Base-by-base conservation (phyloP, 2,888 invertebrate genomes). In the Nipponacmea schrenckii region DNA sequence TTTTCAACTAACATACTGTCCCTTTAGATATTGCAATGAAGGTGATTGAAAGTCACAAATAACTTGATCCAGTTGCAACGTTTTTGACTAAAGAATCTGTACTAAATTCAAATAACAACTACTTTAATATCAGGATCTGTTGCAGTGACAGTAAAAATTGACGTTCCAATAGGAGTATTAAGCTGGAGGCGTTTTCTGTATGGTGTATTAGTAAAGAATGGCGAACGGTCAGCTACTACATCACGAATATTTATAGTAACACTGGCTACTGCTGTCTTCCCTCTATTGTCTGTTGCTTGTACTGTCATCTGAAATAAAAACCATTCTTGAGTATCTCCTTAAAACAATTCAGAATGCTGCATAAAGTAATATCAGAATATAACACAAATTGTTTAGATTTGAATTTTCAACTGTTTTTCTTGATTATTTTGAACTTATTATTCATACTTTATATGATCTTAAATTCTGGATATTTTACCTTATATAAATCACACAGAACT, bases 41-140 rank as follows among this genome's bases (percentile, higher is more conserved):
- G n/a, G n/a, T n/a, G n/a, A n/a, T n/a, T n/a, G n/a, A n/a, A n/a
- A n/a, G n/a, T n/a, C n/a, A n/a, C n/a, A n/a, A n/a, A n/a, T n/a
- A n/a, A n/a, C n/a, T n/a, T n/a, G n/a, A n/a, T n/a, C n/a, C n/a
- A n/a, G n/a, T n/a, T n/a, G 4, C 7, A 31, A 31, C 31, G 2
- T 31, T 31, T 4, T 31, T 31, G 31, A 4, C 31, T 31, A 31
- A 31, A 31, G 7, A 31, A 31, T 4, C 2, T 4, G 31, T n/a
- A n/a, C 56, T 56, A n/a, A 56, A 20, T 20, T 20, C n/a, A 66
- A n/a, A 67, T 17, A 20, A 48, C 24, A 45, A 65, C 78, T 75
- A 83, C 83, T 75, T 77, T 77, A 14, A 79, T 74, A 72, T 84
- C 83, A 24, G 71, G 69, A 68, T 84, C 85, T 10, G 74, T 71